Evolutionary conservation across 2,888 invertebrate genomes (phyloP).

Genomic region (Cacoxenus indagator): DNA sequence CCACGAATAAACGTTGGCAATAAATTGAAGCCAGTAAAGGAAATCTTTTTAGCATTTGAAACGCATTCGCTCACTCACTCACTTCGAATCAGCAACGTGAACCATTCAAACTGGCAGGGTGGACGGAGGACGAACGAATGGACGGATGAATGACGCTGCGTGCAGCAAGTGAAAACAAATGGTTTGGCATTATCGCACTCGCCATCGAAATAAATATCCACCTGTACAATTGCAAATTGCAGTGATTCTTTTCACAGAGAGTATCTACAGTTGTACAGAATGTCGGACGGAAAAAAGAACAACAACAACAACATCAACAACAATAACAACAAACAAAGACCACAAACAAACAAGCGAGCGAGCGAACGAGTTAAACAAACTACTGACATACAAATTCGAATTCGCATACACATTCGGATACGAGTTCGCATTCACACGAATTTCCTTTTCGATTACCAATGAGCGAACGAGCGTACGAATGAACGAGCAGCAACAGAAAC

Average conservation of each 20-base stretch:
- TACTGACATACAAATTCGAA: constrained; percentile 40
- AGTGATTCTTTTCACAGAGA: constrained; percentile 47
- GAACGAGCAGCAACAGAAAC: constrained; percentile 14
- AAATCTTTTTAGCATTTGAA: background rate
- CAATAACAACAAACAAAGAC: too few species aligned
- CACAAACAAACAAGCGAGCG: constrained; percentile 13
- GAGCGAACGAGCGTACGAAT: constrained; percentile 30
- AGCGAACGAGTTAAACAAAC: constrained; percentile 19
- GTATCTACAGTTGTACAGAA: background rate
- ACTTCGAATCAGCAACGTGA: background rate
- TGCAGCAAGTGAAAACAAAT: constrained; percentile 48
- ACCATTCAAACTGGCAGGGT: background rate
- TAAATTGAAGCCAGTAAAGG: constrained; percentile 36
- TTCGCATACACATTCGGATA: background rate
- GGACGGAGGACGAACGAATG: background rate
- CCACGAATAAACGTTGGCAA: constrained; percentile 35
- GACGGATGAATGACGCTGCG: background rate
- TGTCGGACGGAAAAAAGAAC: too few species aligned
- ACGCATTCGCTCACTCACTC: background rate
- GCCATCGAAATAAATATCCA: constrained; percentile 65
- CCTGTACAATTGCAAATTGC: constrained; percentile 65
- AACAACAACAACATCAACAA: background rate
- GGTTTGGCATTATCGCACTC: constrained; percentile 57
- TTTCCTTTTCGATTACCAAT: constrained; percentile 46
- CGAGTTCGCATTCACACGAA: constrained; percentile 24